Evolutionary conservation across 2,113 vertebrate genomes (phyloP), one percentile per base, ranked within the genome.

Genomic region (Mola mola): DNA sequence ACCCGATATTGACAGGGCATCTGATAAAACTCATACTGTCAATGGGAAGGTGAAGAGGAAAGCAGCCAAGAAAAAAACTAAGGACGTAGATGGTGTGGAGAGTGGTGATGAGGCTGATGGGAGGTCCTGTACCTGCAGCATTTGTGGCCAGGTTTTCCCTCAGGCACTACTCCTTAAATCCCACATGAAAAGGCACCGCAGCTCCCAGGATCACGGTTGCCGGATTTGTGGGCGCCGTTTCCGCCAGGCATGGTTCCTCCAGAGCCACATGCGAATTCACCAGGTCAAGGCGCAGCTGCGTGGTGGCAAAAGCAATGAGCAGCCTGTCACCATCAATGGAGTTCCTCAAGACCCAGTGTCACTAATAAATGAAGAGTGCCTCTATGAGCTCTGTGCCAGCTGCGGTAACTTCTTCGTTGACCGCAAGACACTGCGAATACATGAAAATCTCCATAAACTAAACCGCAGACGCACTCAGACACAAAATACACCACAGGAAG

Each of bases 221-320:
- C 95, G 96, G 67, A 95, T 99, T 65, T 99, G 97, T 5, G 97
- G 96, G 22, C 93, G 96, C 1, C 92, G 96, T 24, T 99, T 99
- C 88, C 97, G 97, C 56, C 96, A 99, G 79, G 93, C 95, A 1
- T 99, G 97, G 97, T 98, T 98, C 80, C 93, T 98, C 31, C 98
- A 97, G 83, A 99, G 97, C 76, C 97, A 99, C 65, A 98, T 99
- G 97, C 98, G 97, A 89, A 95, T 95, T 0, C 97, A 99, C 0
- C 92, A 93, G 46, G 91, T 89, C 79, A 96, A 92, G 91, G 93
- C 90, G 71, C 93, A 94, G 88, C 89, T 93, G 36, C 90, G 83
- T 70, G 91, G 81, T 1, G 91, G 94, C 49, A 82, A 78, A 48
- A 49, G 24, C 63, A 81, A 83, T 8, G 93, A 94, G 34, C 87